Evolutionary conservation across 2,797 vertebrate species (phyloP).

Genomic region (Thalassophryne amazonica): DNA sequence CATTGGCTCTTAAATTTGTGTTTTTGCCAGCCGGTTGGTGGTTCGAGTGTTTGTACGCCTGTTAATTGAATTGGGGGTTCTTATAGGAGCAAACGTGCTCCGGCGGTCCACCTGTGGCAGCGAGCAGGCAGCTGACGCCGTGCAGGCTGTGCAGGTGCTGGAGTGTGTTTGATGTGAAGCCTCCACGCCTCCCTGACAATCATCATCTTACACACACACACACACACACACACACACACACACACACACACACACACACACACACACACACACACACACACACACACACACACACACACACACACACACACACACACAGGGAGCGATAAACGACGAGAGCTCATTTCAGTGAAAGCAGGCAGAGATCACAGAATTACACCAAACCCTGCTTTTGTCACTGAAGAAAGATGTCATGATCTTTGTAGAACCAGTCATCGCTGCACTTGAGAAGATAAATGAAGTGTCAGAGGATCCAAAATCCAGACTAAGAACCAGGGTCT

Average conservation of each 20-base stretch:
- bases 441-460: too few relatives aligned
- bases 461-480: too few relatives aligned
- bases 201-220: conserved; percentile 6
- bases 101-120: conserved; percentile 48
- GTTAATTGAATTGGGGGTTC: conserved; percentile 54
- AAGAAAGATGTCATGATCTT: too few relatives aligned
- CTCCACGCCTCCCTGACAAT: conserved; percentile 22
- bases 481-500: too few relatives aligned
- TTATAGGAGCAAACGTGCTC: conserved; percentile 30
- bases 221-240: conserved; percentile 7
- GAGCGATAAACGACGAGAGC: too few relatives aligned
- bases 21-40: conserved; percentile 14
- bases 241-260: conserved; percentile 7
- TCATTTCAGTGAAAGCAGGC: too few relatives aligned
- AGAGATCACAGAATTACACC: too few relatives aligned
- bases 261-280: not conserved
- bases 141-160: conserved; percentile 32
- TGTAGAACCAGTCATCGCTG: too few relatives aligned
- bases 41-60: conserved; percentile 8
- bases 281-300: not conserved
- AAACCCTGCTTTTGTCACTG: too few relatives aligned
- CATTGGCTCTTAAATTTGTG: conserved; percentile 36
- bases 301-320: not conserved
- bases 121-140: conserved; percentile 22
- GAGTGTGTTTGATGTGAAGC: conserved; percentile 59